Percentiles rank a stretch among this genome's conserved stretches.
Conservation (phyloP, 2,888 invertebrate genomes). For the Sussaba pulchella region DNA sequence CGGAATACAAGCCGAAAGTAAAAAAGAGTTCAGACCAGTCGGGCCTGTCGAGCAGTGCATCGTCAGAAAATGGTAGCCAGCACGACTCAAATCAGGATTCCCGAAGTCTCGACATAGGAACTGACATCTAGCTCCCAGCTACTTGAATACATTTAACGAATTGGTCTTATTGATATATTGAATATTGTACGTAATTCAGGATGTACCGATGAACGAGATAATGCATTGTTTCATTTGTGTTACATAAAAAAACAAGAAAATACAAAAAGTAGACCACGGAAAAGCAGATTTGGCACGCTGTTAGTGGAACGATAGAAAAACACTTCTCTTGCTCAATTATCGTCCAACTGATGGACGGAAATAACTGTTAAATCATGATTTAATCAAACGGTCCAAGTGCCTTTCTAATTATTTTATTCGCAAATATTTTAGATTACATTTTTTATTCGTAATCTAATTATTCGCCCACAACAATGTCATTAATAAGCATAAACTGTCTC, state of each 20-base stretch:
- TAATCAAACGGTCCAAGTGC: conserved; percentile 73
- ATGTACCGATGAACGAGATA: conserved; percentile 67
- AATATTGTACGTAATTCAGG: conserved; percentile 73
- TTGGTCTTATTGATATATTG: conserved; percentile 76
- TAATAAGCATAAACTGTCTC: conserved; percentile 48
- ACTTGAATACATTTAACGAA: conserved; percentile 59
- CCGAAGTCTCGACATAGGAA: conserved; percentile 84
- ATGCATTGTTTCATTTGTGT: conserved; percentile 57
- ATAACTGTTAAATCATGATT: conserved; percentile 54
- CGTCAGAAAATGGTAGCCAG: conserved; percentile 85
- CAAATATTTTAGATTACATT: conserved; percentile 46
- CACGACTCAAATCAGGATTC: conserved; percentile 85
- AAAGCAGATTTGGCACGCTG: conserved; percentile 75
- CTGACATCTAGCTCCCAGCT: conserved; percentile 80
- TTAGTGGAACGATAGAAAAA: conserved; percentile 69
- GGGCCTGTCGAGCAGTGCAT: conserved; percentile 84
- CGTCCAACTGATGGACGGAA: conserved; percentile 45
- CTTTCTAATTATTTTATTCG: conserved; percentile 69
- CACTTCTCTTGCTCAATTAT: conserved; percentile 64
- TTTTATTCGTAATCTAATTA: conserved; percentile 12
- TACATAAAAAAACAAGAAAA: conserved; percentile 48
- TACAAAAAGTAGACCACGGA: conserved; percentile 63
- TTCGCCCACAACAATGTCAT: conserved; percentile 33
- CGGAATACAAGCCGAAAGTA: conserved; percentile 95
- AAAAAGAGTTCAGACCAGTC: conserved; percentile 84